Percentiles rank a stretch among this genome's conserved stretches.
Conservation (phyloP, 2,113 vertebrate species). For the Petromus typicus region DNA sequence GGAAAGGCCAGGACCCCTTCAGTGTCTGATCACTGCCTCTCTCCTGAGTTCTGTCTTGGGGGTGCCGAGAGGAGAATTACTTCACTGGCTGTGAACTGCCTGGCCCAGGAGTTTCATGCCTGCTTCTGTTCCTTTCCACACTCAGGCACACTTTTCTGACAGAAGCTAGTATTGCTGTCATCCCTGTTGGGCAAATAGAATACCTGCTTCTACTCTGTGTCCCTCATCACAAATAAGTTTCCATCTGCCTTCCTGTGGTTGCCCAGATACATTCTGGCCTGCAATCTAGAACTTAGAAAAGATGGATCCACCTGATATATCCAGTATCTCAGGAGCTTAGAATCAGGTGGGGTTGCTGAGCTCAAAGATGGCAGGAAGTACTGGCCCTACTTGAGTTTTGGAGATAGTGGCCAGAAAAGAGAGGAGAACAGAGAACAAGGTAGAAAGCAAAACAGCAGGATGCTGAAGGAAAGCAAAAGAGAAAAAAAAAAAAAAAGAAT, state of each 20-base stretch:
- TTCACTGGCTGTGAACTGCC: slow-evolving; percentile 19
- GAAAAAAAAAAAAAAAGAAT: background rate
- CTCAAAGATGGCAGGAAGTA: background rate
- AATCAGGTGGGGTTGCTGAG: background rate
- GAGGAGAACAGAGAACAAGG: background rate
- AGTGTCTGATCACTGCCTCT: background rate
- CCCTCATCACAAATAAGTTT: too few species aligned
- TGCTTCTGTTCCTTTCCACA: background rate
- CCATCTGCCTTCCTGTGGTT: rapidly evolving
- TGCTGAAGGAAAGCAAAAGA: background rate
- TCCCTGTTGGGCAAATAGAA: background rate
- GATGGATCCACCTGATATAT: background rate
- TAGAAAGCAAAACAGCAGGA: background rate
- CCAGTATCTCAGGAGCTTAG: background rate
- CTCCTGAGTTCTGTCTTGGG: background rate
- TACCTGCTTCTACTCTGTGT: background rate
- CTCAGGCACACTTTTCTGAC: background rate
- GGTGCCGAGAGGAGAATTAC: background rate
- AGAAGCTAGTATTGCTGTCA: background rate
- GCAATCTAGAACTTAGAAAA: background rate
- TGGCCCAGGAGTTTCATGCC: background rate
- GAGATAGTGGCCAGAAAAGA: background rate
- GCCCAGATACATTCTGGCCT: background rate
- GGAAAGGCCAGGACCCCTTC: background rate
- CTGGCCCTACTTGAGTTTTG: background rate